Percentiles rank a stretch among this genome's conserved stretches.
These are phyloP conservation scores for Cepphus grylle DNA, from an alignment of 2,113 vertebrate genomes.

Conservation along the genomic window DNA sequence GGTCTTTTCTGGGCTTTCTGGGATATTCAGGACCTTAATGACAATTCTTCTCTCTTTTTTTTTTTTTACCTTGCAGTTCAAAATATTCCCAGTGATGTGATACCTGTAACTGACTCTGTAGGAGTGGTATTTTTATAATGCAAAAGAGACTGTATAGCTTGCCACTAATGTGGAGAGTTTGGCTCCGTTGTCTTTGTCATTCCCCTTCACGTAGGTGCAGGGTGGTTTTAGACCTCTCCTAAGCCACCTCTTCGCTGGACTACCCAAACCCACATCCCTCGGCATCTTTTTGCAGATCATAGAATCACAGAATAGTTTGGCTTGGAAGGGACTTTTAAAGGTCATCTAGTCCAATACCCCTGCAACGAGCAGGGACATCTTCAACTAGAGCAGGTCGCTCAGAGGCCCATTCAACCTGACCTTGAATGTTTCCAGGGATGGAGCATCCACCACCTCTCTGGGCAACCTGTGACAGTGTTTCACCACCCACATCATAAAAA, in stretches of 20 bases:
- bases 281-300: neutral
- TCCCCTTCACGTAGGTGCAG: neutral
- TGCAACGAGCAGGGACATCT: neutral
- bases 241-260: neutral
- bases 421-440: neutral
- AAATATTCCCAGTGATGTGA: neutral
- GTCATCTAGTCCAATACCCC: neutral
- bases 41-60: rapidly evolving
- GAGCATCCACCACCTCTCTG: neutral
- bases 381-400: neutral
- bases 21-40: neutral
- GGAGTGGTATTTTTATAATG: neutral
- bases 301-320: neutral
- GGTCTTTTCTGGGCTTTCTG: neutral
- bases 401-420: neutral
- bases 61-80: neutral
- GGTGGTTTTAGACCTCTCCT: neutral
- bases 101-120: neutral
- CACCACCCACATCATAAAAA: neutral
- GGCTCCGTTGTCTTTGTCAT: neutral
- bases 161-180: neutral
- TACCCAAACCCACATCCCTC: neutral
- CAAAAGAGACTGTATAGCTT: neutral
- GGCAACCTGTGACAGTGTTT: neutral
- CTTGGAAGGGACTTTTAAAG: neutral